Conservation (phyloP, 2,113 vertebrate genomes). For the Clarias batrachus region DNA sequence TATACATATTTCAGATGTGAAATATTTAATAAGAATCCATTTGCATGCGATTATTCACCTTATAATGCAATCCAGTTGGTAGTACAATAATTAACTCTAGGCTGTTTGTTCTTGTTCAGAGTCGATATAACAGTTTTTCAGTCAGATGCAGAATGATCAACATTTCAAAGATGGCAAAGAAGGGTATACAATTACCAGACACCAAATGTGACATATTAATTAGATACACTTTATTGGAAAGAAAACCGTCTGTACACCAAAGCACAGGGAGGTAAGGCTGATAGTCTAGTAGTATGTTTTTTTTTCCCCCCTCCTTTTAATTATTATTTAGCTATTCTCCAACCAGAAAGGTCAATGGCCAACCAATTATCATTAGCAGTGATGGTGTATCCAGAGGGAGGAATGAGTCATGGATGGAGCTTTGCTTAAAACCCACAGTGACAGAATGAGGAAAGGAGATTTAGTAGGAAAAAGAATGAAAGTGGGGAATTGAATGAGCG, state of each 20-base stretch:
- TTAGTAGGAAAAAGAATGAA: constrained; percentile 28
- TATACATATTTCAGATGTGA: neutral
- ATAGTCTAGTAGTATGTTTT: neutral
- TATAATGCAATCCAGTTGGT: neutral
- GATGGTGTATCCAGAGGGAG: constrained; percentile 33
- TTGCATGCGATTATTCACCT: neutral
- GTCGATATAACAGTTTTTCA: neutral
- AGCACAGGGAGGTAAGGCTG: neutral
- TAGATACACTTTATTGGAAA: neutral
- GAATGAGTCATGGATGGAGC: constrained; percentile 29
- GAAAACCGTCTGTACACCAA: neutral
- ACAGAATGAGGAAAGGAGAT: constrained; percentile 4
- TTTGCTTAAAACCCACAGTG: constrained; percentile 30
- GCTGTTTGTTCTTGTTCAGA: neutral
- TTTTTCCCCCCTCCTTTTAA: neutral
- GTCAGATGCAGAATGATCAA: neutral
- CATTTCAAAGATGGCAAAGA: neutral
- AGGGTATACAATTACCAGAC: neutral
- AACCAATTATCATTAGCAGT: constrained; percentile 33
- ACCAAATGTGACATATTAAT: neutral
- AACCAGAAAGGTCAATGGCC: constrained; percentile 21
- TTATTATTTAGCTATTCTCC: constrained; percentile 17
- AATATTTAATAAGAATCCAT: neutral
- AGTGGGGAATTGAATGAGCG: neutral
- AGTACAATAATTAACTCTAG: neutral